Conservation (phyloP, 2,797 vertebrate genomes). For the Gastrophryne carolinensis region DNA sequence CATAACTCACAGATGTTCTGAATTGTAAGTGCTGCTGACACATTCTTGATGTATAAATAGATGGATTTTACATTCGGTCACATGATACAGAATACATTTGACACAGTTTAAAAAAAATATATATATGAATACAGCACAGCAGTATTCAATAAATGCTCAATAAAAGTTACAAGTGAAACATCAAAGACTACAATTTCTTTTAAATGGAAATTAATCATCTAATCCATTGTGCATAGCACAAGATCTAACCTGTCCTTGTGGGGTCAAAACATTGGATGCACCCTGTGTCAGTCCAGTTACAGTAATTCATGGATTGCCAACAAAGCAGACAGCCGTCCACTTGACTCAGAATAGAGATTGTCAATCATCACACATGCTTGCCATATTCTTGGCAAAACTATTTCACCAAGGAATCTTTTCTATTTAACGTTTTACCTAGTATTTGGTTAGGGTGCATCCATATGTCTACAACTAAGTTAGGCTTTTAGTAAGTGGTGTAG, state of each 20-base stretch:
- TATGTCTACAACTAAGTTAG: background rate
- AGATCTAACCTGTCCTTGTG: background rate
- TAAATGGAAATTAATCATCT: background rate
- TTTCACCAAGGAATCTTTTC: background rate
- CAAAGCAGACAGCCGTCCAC: background rate
- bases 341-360: background rate
- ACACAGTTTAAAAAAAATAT: background rate
- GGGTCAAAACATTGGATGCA: background rate
- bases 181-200: background rate
- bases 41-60: constrained; percentile 46
- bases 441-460: background rate
- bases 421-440: too few species aligned
- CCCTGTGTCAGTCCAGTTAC: background rate
- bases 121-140: constrained; percentile 42
- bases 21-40: constrained; percentile 32
- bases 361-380: background rate
- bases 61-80: constrained; percentile 31
- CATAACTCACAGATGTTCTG: background rate
- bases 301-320: background rate
- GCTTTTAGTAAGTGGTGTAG: background rate
- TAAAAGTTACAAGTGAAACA: background rate
- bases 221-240: background rate
- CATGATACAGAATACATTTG: constrained; percentile 14
- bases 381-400: background rate
- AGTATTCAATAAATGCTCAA: constrained; percentile 34